These are phyloP conservation scores for Nasonia longicornis DNA, from an alignment of 1,140 invertebrate genomes.

Conservation along the genomic window DNA sequence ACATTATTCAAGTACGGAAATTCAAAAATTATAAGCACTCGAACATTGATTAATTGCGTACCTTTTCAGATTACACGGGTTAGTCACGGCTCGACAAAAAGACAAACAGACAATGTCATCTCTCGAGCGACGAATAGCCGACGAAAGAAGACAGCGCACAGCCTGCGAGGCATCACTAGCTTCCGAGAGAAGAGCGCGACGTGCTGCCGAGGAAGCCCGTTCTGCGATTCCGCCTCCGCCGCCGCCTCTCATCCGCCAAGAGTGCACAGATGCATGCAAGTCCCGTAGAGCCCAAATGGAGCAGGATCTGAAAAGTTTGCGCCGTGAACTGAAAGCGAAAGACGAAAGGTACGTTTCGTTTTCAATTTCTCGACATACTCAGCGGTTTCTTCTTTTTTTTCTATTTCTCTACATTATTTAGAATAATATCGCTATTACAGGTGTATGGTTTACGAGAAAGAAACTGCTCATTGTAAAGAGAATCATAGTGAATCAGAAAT, in stretches of 20 bases:
- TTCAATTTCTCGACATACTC: neutral
- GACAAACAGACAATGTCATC: slow-evolving; percentile 83
- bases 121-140: slow-evolving; percentile 84
- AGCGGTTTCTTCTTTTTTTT: neutral
- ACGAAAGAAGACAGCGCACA: slow-evolving; percentile 83
- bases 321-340: slow-evolving; percentile 79
- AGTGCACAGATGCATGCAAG: slow-evolving; percentile 85
- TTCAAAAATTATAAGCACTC: slow-evolving; percentile 6
- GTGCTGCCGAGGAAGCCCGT: slow-evolving; percentile 69
- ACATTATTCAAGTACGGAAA: neutral
- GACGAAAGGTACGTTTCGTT: slow-evolving; percentile 74
- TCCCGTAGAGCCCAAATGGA: slow-evolving; percentile 81
- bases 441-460: slow-evolving; percentile 62
- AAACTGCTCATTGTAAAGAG: slow-evolving; percentile 72
- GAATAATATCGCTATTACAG: slow-evolving; percentile 39
- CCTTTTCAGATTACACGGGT: slow-evolving; percentile 75
- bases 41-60: neutral
- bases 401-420: neutral
- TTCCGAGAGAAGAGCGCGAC: slow-evolving; percentile 77
- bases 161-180: slow-evolving; percentile 82
- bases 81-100: slow-evolving; percentile 78
- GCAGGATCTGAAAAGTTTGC: slow-evolving; percentile 80
- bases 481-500: slow-evolving; percentile 84
- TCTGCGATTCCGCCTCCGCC: slow-evolving; percentile 61
- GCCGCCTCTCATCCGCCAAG: slow-evolving; percentile 67